phyloP scores from a whole-genome alignment of 1,140 invertebrate genomes.

The Halesus radiatus region DNA sequence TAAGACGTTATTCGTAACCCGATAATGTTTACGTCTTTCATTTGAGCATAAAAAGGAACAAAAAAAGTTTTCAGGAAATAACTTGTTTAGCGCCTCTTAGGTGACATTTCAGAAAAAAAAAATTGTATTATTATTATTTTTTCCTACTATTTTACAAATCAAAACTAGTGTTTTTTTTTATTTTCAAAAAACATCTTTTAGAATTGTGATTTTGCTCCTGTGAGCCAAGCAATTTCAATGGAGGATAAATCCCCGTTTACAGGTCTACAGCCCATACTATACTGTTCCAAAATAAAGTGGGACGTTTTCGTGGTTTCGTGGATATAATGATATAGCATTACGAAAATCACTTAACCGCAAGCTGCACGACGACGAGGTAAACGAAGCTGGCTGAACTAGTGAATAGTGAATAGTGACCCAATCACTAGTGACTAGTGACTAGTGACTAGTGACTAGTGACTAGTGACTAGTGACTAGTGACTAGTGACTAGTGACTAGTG shows the following conservation, averaged over 20 bases:
- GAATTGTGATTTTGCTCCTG: neutral
- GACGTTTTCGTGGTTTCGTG: constrained; percentile 25
- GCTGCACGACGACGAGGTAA: constrained; percentile 27
- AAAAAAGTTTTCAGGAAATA: too few relatives aligned
- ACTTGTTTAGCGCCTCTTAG: too few relatives aligned
- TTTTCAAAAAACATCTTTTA: too few relatives aligned
- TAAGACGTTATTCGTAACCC: too few relatives aligned
- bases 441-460: neutral
- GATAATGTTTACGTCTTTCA: too few relatives aligned
- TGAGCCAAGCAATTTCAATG: neutral
- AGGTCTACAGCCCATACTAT: neutral
- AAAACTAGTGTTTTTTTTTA: too few relatives aligned
- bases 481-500: too few relatives aligned
- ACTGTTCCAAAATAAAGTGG: constrained; percentile 6
- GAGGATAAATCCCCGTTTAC: constrained; percentile 3
- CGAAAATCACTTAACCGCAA: constrained; percentile 39
- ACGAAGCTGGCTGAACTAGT: neutral
- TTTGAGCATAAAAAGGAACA: too few relatives aligned
- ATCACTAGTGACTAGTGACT: neutral
- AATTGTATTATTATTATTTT: too few relatives aligned
- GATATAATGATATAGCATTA: constrained; percentile 44
- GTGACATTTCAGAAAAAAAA: too few relatives aligned
- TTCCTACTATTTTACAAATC: too few relatives aligned
- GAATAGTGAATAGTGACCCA: neutral
- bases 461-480: too few relatives aligned